Base-by-base conservation (phyloP, 2,113 vertebrate genomes). In the Puntigrus tetrazona region DNA sequence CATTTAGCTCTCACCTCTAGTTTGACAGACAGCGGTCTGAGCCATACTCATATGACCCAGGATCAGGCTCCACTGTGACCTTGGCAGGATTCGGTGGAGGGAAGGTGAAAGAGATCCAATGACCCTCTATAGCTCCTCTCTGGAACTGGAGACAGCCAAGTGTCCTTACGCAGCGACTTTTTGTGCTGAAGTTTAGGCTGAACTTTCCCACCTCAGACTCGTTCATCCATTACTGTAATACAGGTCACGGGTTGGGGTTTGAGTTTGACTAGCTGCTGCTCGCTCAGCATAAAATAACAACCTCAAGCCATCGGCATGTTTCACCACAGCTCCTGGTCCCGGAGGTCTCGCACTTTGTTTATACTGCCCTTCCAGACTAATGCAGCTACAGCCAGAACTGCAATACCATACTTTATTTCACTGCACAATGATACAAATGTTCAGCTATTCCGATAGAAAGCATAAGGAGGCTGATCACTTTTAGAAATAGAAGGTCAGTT, bases 81-180 rank as follows among this genome's bases (percentile, higher is more conserved):
- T 75, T 70, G 4, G 13, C 38, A 34, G n/a, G 50, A 45, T 36
- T 57, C 31, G 38, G 83, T 38, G 41, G 16, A 34, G 63, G n/a
- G 50, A 77, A 43, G 27, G 63, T 11, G 75, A 78, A 36, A 57
- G 83, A 41, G 82, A 84, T 69, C 67, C 73, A 55, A 63, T 73
- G 61, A 27, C 83, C 45, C 38, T 84, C 61, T 45, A 78, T 7
- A 85, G 73, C 69, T 84, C 72, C 79, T 65, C 41, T 43, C 72
- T 69, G 59, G 43, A 85, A 87, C 63, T 38, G 31, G 67, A 85
- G 63, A 78, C 52, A 20, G 36, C 27, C 20, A 22, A n/a, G n/a
- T 82, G 41, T 43, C 75, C 65, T 57, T 34, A 47, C 78, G 34
- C 78, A n/a, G 78, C 78, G 1, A 31, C 79, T 27, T 69, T 81